Evolutionary conservation across 2,888 invertebrate genomes (phyloP), one percentile per base, ranked within the genome.

Genomic region (Pherbina coryleti): DNA sequence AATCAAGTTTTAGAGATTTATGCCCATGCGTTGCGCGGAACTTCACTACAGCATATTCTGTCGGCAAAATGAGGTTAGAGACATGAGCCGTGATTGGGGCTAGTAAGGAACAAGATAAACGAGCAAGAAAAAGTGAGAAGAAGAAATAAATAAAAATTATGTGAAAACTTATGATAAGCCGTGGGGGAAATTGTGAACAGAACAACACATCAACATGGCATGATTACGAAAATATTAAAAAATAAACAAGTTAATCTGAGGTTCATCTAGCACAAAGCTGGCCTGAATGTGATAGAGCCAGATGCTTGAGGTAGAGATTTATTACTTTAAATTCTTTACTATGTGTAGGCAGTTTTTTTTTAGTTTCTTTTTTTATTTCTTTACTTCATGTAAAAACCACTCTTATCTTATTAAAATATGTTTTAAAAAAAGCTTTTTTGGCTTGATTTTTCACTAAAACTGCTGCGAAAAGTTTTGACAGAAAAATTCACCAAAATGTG

Each of bases 1-100:
- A 67, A 67, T 67, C 34, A 67, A 67, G 25, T 67, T 67, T 34
- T 44, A 67, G 19, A 67, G 67, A 44, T 67, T 67, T 67, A 67
- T 67, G 44, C 22, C n/a, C 22, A 19, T 67, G 37, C 34, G 11
- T n/a, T 3, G 64, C 14, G 44, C 37, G 4, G 66, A 8, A 2
- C 7, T 3, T 55, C 19, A 8, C 55, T 5, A 4, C 55, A n/a
- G 19, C 55, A 55, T 37, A 37, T 22, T 22, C 19, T 22, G 19
- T 22, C n/a, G 55, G 22, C 55, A 55, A 55, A 28, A 19, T 9
- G 57, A 3, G 25, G 19, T 28, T 25, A 19, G 57, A 14, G 11
- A 2, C 44, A 44, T 11, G 44, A 44, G 44, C 44, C 2, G 11
- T 60, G 57, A 25, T 22, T 11, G 57, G 19, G 28, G 57, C 22